phyloP scores from a whole-genome alignment of 23 tunicate species.

The Diplosoma virens region DNA sequence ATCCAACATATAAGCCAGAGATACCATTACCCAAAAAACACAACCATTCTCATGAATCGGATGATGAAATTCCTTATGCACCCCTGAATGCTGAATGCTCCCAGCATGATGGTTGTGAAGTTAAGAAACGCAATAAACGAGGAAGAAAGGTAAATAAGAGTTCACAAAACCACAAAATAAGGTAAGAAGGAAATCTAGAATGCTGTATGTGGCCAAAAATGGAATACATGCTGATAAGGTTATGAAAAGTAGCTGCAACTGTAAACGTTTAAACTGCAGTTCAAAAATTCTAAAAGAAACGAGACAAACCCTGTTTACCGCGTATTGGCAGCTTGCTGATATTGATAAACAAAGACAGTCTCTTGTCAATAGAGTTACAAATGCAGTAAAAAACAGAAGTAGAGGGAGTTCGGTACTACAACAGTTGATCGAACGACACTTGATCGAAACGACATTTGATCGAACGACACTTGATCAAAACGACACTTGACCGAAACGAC shows the following conservation, averaged over 20 bases:
- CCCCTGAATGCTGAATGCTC: neutral
- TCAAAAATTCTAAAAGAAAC: neutral
- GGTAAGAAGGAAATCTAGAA: neutral
- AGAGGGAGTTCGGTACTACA: neutral
- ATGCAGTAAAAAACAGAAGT: neutral
- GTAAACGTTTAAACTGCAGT: slow-evolving; percentile 6
- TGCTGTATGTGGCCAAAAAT: neutral
- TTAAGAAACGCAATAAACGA: neutral
- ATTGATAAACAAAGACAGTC: slow-evolving; percentile 7
- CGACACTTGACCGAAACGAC: too few species aligned
- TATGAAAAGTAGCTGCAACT: neutral
- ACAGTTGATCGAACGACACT: too few species aligned
- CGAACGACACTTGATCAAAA: too few species aligned
- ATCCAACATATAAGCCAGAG: neutral
- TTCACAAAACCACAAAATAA: neutral
- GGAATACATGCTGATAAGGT: neutral
- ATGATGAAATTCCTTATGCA: neutral
- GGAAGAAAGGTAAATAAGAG: neutral
- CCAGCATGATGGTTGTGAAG: neutral
- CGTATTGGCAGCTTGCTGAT: slow-evolving; percentile 3
- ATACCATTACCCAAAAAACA: neutral
- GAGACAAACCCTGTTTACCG: neutral
- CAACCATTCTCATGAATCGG: neutral
- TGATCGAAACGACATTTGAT: too few species aligned
- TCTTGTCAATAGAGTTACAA: neutral